Conservation (phyloP, 2,797 vertebrate species). For the Gymnoscopelus microlampas region DNA sequence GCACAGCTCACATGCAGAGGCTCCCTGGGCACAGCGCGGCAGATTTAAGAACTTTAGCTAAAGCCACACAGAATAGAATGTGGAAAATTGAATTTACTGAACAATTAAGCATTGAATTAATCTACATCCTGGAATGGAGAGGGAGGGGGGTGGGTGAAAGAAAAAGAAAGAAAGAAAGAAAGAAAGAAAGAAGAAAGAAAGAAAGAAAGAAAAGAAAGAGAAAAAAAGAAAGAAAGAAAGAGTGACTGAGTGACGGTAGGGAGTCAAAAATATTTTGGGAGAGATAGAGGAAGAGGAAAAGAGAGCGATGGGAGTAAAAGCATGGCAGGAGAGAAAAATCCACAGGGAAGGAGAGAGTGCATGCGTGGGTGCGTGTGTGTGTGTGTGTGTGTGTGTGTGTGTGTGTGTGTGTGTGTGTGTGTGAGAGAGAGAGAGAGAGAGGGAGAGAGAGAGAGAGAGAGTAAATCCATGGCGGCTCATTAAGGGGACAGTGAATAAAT, state of each 20-base stretch:
- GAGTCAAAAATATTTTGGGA: conserved; percentile 46
- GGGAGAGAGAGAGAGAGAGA: conserved; percentile 71
- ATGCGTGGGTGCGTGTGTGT: no score
- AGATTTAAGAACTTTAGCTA: conserved; percentile 98
- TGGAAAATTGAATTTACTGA: conserved; percentile 99
- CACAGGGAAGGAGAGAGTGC: not conserved
- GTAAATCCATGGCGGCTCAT: conserved; percentile 91
- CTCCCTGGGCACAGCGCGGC: conserved; percentile 86
- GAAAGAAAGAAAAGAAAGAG: not conserved
- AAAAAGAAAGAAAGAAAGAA: conserved; percentile 15
- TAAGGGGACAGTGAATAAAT: conserved; percentile 94
- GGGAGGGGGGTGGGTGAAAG: conserved; percentile 48
- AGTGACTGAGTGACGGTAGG: conserved; percentile 4
- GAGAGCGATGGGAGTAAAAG: conserved; percentile 8
- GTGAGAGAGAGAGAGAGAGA: conserved; percentile 34
- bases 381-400: no score
- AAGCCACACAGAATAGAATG: conserved; percentile 94
- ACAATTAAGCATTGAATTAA: conserved; percentile 99
- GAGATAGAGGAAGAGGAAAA: conserved; percentile 29
- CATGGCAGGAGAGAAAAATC: conserved; percentile 19
- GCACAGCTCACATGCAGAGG: conserved; percentile 89
- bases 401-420: no score
- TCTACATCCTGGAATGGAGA: conserved; percentile 87
- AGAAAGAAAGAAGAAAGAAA: conserved; percentile 6
- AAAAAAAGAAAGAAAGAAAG: conserved; percentile 26